phyloP scores from a whole-genome alignment of 2,888 invertebrate species.

The Macrosiphum euphorbiae region DNA sequence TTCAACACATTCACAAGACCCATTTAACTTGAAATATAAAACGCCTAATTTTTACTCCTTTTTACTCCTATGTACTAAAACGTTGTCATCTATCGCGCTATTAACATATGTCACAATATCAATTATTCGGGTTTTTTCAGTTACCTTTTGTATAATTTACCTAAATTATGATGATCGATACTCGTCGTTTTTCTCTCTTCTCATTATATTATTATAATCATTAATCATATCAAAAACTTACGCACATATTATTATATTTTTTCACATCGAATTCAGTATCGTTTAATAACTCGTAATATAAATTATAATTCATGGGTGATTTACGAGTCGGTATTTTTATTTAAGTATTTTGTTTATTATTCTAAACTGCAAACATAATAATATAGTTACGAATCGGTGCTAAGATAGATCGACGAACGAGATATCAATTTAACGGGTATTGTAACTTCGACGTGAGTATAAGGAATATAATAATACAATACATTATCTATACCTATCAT shows the following conservation, averaged over 20 bases:
- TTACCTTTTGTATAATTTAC: not conserved
- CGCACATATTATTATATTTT: not conserved
- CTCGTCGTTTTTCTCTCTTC: not conserved
- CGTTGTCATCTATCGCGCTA: not conserved
- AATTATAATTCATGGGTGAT: not conserved
- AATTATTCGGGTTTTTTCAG: not conserved
- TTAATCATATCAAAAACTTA: not conserved
- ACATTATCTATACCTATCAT: no score
- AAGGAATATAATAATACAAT: not conserved
- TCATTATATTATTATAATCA: not conserved
- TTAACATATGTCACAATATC: not conserved
- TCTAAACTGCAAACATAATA: not conserved
- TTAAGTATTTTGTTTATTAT: constrained; percentile 12
- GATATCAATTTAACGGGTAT: not conserved
- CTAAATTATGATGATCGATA: not conserved
- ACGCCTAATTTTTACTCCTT: no score
- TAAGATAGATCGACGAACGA: not conserved
- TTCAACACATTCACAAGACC: no score
- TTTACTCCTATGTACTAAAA: not conserved
- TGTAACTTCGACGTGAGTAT: not conserved
- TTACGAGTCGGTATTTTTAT: not conserved
- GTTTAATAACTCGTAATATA: not conserved
- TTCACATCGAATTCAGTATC: not conserved
- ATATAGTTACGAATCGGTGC: not conserved
- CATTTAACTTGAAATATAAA: no score